phyloP scores from a whole-genome alignment of 2,888 invertebrate genomes.

The Tiliacea aurago region DNA sequence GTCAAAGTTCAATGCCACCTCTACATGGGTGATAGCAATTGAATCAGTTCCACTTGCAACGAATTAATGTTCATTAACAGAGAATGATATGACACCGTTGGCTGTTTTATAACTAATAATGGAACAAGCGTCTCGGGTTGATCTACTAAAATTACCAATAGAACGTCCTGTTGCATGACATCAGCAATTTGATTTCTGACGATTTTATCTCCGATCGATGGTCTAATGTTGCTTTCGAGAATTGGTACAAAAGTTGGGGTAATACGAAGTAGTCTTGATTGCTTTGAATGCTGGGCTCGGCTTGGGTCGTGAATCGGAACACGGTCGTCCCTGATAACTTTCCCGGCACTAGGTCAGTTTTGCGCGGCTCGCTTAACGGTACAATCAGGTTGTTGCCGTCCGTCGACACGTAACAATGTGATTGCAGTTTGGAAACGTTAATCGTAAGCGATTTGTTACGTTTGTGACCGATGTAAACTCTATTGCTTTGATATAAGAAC shows the following conservation, averaged over 20 bases:
- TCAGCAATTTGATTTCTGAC: slow-evolving; percentile 75
- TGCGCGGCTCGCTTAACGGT: slow-evolving; percentile 89
- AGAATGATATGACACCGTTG: slow-evolving; percentile 79
- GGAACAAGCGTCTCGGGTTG: slow-evolving; percentile 67
- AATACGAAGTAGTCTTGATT: slow-evolving; percentile 68
- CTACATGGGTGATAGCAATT: slow-evolving; percentile 87
- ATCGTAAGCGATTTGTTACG: slow-evolving; percentile 74
- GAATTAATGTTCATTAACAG: slow-evolving; percentile 88
- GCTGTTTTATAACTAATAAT: slow-evolving; percentile 72
- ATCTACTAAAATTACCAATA: slow-evolving; percentile 73
- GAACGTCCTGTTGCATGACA: slow-evolving; percentile 79
- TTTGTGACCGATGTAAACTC: slow-evolving; percentile 72
- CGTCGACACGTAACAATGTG: slow-evolving; percentile 87
- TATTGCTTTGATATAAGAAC: slow-evolving; percentile 70
- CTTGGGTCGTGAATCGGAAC: slow-evolving; percentile 80
- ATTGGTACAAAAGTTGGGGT: slow-evolving; percentile 50
- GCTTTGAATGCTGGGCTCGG: slow-evolving; percentile 71
- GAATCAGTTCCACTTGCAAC: slow-evolving; percentile 90
- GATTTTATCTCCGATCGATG: slow-evolving; percentile 71
- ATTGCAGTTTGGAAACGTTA: slow-evolving; percentile 87
- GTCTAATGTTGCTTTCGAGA: slow-evolving; percentile 62
- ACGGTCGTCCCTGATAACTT: slow-evolving; percentile 87
- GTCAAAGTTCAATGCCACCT: slow-evolving; percentile 87
- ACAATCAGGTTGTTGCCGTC: slow-evolving; percentile 88
- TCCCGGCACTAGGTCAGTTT: slow-evolving; percentile 90